Evolutionary conservation across 2,113 vertebrate species (phyloP).

Genomic region (Melanerpes aurifrons): DNA sequence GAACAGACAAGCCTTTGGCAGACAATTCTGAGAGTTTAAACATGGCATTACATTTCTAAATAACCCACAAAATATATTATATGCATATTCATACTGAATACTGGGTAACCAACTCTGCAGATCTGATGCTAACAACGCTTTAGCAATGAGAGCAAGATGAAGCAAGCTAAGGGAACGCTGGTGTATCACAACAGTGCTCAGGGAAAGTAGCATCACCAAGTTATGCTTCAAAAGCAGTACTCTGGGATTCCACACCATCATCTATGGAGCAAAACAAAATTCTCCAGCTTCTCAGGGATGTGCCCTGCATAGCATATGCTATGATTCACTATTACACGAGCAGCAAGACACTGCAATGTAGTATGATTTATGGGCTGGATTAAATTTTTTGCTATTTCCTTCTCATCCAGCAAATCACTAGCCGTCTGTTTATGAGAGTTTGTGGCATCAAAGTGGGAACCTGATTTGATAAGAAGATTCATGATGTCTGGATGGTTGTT

Average conservation of each 20-base stretch:
- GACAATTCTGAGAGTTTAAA: conserved; percentile 72
- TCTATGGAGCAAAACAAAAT: conserved; percentile 96
- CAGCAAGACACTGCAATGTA: conserved; percentile 97
- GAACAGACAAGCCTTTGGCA: conserved; percentile 79
- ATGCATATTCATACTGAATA: conserved; percentile 81
- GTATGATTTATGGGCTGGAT: conserved; percentile 98
- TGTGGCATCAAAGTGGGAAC: conserved; percentile 97
- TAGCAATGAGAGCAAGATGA: conserved; percentile 71
- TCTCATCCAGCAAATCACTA: conserved; percentile 95
- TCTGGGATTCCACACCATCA: conserved; percentile 75
- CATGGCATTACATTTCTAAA: conserved; percentile 75
- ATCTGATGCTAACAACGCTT: conserved; percentile 66
- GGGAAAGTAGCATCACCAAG: conserved; percentile 64
- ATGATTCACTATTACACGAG: conserved; percentile 91
- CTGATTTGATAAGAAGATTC: conserved; percentile 95
- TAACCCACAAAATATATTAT: conserved; percentile 81
- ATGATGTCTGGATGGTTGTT: conserved; percentile 98
- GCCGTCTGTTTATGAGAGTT: conserved; percentile 92
- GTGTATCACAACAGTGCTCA: conserved; percentile 76
- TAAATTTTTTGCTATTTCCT: conserved; percentile 94
- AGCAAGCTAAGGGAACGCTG: conserved; percentile 76
- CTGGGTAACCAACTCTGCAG: conserved; percentile 71
- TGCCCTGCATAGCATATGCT: conserved; percentile 87
- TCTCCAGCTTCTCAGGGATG: conserved; percentile 95
- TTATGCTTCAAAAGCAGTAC: conserved; percentile 62